A percentile compares a stretch with the other conserved stretches of the same genome.
phyloP scores from a whole-genome alignment of 2,113 vertebrate species.

The Lutjanus erythropterus region DNA sequence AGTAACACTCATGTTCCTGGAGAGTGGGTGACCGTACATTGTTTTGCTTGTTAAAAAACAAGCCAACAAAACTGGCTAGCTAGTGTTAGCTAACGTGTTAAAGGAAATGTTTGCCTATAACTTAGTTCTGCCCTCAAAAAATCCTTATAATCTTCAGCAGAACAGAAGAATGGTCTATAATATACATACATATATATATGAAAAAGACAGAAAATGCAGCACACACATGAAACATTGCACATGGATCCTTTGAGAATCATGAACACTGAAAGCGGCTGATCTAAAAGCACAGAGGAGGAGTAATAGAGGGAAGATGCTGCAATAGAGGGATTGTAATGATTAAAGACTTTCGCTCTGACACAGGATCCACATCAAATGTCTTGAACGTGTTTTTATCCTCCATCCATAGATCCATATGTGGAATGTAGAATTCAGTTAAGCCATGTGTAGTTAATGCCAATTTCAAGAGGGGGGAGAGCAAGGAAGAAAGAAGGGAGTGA shows the following conservation, averaged over 20 bases:
- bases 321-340: slow-evolving; percentile 39
- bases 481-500: background rate
- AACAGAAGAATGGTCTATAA: too few relatives aligned
- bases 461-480: background rate
- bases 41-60: too few relatives aligned
- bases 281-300: slow-evolving; percentile 1
- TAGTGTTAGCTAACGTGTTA: too few relatives aligned
- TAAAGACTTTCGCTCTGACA: slow-evolving; percentile 42
- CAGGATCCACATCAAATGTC: slow-evolving; percentile 51
- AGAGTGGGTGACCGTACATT: too few relatives aligned
- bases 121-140: too few relatives aligned
- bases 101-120: too few relatives aligned
- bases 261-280: slow-evolving; percentile 20
- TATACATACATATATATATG: too few relatives aligned
- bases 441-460: slow-evolving; percentile 38
- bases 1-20: too few relatives aligned
- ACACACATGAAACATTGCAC: background rate
- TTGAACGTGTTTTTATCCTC: slow-evolving; percentile 27
- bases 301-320: background rate
- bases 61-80: too few relatives aligned
- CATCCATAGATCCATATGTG: slow-evolving; percentile 45
- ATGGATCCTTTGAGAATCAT: slow-evolving; percentile 10
- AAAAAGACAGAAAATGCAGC: background rate
- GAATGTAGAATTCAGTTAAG: slow-evolving; percentile 31
- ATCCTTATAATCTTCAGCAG: too few relatives aligned